Conservation (phyloP, 2,797 vertebrate genomes). For the Aldrovandia affinis region DNA sequence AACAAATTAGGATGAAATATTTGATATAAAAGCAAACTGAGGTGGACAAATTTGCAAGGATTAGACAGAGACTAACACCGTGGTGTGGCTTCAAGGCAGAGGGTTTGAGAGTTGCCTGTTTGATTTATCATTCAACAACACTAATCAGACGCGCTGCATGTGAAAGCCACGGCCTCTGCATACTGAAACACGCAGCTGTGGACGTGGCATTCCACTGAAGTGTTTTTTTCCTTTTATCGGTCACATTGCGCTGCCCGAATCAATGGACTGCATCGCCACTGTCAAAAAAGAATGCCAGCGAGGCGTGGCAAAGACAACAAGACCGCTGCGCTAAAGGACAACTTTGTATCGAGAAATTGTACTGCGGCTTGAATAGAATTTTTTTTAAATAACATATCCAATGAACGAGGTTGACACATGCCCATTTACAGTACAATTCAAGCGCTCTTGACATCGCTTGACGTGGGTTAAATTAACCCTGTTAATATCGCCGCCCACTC, state of each 20-base stretch:
- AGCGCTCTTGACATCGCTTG: background rate
- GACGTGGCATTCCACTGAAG: slow-evolving; percentile 8
- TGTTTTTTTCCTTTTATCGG: background rate
- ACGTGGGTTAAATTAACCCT: background rate
- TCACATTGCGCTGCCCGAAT: background rate
- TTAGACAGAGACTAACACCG: background rate
- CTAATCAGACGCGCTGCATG: slow-evolving; percentile 23
- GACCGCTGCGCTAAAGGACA: background rate
- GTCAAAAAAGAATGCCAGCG: background rate
- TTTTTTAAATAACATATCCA: background rate
- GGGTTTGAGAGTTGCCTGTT: background rate
- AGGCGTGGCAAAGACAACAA: background rate
- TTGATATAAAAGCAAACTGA: background rate
- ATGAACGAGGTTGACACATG: background rate
- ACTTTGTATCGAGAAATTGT: background rate
- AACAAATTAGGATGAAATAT: slow-evolving; percentile 5
- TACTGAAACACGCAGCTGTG: slow-evolving; percentile 4
- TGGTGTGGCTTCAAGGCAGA: background rate
- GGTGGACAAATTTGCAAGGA: slow-evolving; percentile 10
- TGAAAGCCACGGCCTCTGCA: slow-evolving; percentile 1
- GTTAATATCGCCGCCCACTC: background rate
- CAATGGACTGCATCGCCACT: slow-evolving; percentile 10
- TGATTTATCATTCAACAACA: slow-evolving; percentile 26
- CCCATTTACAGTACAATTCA: background rate
- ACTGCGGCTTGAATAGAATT: background rate